Base-by-base conservation (phyloP, 2,888 invertebrate species). In the Synergus laeviventris region DNA sequence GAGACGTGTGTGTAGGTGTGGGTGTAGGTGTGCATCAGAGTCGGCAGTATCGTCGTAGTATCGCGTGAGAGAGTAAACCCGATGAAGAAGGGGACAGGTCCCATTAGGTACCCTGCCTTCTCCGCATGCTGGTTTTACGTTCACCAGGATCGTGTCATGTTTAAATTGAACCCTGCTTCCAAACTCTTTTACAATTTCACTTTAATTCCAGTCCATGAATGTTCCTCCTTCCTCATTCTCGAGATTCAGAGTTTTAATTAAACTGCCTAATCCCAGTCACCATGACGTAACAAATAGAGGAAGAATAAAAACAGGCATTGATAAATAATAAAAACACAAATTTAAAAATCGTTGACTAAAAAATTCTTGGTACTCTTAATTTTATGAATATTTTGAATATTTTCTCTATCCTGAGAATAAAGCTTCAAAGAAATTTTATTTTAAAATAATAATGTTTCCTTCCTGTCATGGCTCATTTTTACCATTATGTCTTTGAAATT, bases 1-100 rank as follows among this genome's bases (percentile, higher is more conserved):
- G 76, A 77, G 70, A 75, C 76, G 61, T 77, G 73, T 59, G 76
- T 61, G 74, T 75, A 80, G 60, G 80, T 81, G 80, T 79, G 79
- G 79, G 84, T 83, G 84, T 84, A 81, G 83, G 82, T 83, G 82
- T 82, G 79, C 79, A 78, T 81, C 77, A 76, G 77, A 79, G 74
- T 78, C 79, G 78, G 76, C 66, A 74, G 79, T 81, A 83, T 84
- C 82, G 81, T 77, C 78, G 81, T 81, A 81, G 82, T 86, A 85
- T 85, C 85, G 86, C 86, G 87, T 84, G 85, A 84, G 87, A 86
- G 85, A 84, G 84, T 84, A 81, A 66, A 81, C 81, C 77, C 79
- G 76, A 70, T 76, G 75, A 76, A 64, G 75, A 16, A 78, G 82
- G 81, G 81, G 78, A 79, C 81, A 84, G 83, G 83, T 76, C 81